Base-by-base conservation (phyloP, 2,797 vertebrate species). In the Rousettus madagascariensis region DNA sequence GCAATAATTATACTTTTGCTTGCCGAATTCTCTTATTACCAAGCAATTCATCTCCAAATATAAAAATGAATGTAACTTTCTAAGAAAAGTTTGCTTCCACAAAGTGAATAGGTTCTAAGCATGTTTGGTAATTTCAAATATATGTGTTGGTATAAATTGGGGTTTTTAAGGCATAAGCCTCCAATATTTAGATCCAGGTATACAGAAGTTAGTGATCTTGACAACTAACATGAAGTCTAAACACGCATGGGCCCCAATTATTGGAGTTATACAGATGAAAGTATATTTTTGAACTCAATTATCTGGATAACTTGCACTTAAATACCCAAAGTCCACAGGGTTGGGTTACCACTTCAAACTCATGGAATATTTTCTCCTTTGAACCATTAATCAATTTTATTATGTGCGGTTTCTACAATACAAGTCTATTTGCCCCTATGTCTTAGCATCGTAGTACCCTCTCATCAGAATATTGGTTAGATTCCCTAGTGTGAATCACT, bases 401-500 rank as follows among this genome's bases (percentile, higher is more conserved):
- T 95, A 88, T 79, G 74, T 88, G 38, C 61, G 46, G 68, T 92
- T 96, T 94, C 89, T 83, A 93, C 63, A 91, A 83, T 95, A 69
- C 69, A 57, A 57, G 71, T 65, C 90, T 95, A 63, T 94, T 95
- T 95, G 94, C 69, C 55, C 87, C 97, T 71, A 9, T 71, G 92
- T 87, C 95, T 97, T 90, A 59, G 43, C 79, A 77, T 92, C 86
- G 51, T 86, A 86, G 78, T 33, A 69, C 53, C 65, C 92, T 96
- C 92, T 96, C 92, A 84, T 97, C 96, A 96, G 97, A 97, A 95
- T 83, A 93, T 89, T 91, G 94, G 95, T 92, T 61, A 63, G 96
- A 88, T 86, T 97, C 91, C 96, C 95, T 93, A 92, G 95, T 59
- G 95, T 91, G 97, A 97, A 84, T 96, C 97, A 97, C 94, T 96